Evolutionary conservation across 2,797 vertebrate genomes (phyloP), one percentile per base, ranked within the genome.

Genomic region (Cossypha dichroa): DNA sequence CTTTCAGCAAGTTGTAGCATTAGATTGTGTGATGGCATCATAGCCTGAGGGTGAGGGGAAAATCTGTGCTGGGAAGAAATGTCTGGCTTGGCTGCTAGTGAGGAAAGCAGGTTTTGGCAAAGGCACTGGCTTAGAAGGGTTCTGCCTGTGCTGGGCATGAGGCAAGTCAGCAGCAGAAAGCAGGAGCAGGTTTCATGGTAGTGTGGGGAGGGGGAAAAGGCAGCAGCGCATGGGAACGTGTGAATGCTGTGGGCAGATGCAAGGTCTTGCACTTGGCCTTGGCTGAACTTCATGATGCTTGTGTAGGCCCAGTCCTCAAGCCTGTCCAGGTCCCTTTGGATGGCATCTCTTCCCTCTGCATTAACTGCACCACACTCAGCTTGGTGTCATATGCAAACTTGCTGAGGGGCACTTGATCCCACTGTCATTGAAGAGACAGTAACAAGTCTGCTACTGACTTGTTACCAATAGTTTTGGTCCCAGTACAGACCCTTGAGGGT

Each of bases 171-270:
- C 0, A 0, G 49, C 48, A 67, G 62, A 72, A 48, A 25, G 72
- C 10, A 8, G 45, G 52, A 48, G 25, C 0, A 13, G 29, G 34
- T 40, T 54, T 70, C 7, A 1, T 21, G 8, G 62, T 5, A 6
- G 16, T 5, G 2, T 40, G n/a, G 68, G 52, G 26, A 56, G 21
- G 16, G 38, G 28, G 43, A 13, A 45, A 26, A 45, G 9, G 19
- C 52, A 26, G 67, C 0, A 0, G 23, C 9, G 43, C 9, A 2
- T 4, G 2, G 33, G 41, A 43, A 36, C 13, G 5, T 5, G 5
- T 7, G 16, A 55, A 29, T 49, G 41, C n/a, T 69, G 13, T 33
- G 23, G 28, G n/a, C 31, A 69, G 36, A 23, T 43, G 14, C 23
- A 43, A 46, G n/a, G 25, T 34, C 43, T 51, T 76, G 49, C 8